Base-by-base conservation (phyloP, 2,888 invertebrate genomes). In the Amblyjoppa proteus region DNA sequence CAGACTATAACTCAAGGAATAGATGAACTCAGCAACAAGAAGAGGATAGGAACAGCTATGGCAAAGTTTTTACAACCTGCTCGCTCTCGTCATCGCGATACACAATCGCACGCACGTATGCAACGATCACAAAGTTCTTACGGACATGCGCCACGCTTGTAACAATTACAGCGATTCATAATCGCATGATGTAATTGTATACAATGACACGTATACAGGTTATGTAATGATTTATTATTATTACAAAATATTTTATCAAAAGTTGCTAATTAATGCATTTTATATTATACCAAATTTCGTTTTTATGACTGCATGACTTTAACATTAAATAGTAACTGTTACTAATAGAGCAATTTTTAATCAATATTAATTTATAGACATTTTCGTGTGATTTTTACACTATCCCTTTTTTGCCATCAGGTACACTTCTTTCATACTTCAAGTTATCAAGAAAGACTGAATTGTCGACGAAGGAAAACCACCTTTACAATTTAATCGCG, bases 61-160 rank as follows among this genome's bases (percentile, higher is more conserved):
- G 68, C n/a, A n/a, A n/a, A n/a, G n/a, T n/a, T n/a, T n/a, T n/a
- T n/a, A n/a, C n/a, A n/a, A n/a, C n/a, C n/a, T n/a, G n/a, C n/a
- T n/a, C n/a, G n/a, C n/a, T n/a, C n/a, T n/a, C n/a, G n/a, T n/a
- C n/a, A n/a, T n/a, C n/a, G n/a, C n/a, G n/a, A n/a, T n/a, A n/a
- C n/a, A n/a, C n/a, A n/a, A n/a, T n/a, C n/a, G n/a, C n/a, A n/a
- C n/a, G n/a, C n/a, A n/a, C n/a, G n/a, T n/a, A n/a, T n/a, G n/a
- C n/a, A n/a, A 68, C 9, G 68, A 61, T 61, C 28, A 31, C 28
- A 28, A 61, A 61, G 61, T 61, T 61, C 28, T 61, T 61, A 28
- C 61, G n/a, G 56, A 56, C 53, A 38, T 38, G 66, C 38, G 56
- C 56, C 6, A 20, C n/a, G 6, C 1, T 58, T 58, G 58, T 58